phyloP scores from a whole-genome alignment of 2,797 vertebrate species.

The Acanthurus leucopareius region DNA sequence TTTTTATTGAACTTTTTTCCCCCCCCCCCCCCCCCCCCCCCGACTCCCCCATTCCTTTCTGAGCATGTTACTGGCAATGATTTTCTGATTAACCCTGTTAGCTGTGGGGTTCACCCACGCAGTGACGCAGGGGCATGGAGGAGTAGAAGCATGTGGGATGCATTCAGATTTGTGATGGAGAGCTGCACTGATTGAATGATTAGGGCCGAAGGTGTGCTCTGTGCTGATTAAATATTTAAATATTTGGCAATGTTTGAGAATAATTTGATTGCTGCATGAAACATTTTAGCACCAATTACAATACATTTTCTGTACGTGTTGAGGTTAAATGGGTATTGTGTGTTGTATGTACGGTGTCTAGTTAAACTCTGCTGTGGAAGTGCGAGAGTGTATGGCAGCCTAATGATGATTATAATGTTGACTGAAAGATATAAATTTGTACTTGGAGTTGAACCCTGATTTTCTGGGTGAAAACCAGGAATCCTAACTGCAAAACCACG shows the following conservation, averaged over 20 bases:
- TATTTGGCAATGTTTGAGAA: not conserved
- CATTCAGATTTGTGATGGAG: conserved; percentile 40
- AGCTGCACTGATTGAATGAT: conserved; percentile 38
- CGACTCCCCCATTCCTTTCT: conserved; percentile 31
- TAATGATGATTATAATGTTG: too few species aligned
- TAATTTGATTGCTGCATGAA: not conserved
- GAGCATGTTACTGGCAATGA: conserved; percentile 78
- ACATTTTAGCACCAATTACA: too few species aligned
- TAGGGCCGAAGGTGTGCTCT: not conserved
- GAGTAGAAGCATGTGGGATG: conserved; percentile 46
- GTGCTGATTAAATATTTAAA: conserved; percentile 4
- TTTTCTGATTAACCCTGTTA: conserved; percentile 84
- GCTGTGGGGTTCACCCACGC: conserved; percentile 64
- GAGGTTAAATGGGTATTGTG: too few species aligned
- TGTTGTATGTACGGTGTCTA: too few species aligned
- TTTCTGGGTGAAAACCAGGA: too few species aligned
- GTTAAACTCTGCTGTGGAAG: too few species aligned
- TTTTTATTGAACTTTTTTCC: too few species aligned
- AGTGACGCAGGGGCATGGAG: conserved; percentile 45
- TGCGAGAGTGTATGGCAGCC: too few species aligned
- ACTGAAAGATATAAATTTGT: too few species aligned
- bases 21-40: not conserved
- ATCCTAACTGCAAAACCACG: too few species aligned
- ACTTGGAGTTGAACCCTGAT: too few species aligned
- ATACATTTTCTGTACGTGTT: too few species aligned